phyloP scores from a whole-genome alignment of 2,113 vertebrate genomes.

The Australoheros scitulus region DNA sequence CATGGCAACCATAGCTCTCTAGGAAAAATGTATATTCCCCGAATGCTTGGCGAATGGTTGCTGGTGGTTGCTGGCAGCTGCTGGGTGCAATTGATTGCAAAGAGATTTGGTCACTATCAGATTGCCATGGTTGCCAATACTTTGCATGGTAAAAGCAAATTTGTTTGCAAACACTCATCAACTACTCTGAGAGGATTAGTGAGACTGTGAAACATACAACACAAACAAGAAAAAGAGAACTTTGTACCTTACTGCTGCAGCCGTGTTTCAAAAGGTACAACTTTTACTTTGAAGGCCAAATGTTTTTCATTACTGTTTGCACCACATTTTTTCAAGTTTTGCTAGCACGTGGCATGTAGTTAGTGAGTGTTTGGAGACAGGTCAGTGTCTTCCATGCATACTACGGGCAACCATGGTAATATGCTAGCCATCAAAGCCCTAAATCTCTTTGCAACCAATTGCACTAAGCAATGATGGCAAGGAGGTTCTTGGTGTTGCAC shows the following conservation, averaged over 20 bases:
- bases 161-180: no score
- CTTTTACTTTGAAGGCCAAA: not conserved
- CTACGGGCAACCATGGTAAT: not conserved
- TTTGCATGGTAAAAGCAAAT: no score
- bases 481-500: no score
- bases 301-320: not conserved
- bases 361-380: not conserved
- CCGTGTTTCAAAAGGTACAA: not conserved
- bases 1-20: not conserved
- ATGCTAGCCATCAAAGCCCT: not conserved
- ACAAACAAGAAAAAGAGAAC: not conserved
- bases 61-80: not conserved
- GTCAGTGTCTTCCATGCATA: not conserved
- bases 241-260: not conserved
- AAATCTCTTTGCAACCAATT: no score
- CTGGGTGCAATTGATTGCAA: no score
- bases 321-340: not conserved
- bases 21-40: not conserved
- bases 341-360: not conserved
- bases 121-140: no score
- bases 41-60: not conserved
- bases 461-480: no score
- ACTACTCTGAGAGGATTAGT: no score
- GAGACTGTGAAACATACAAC: no score
- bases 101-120: no score